phyloP scores from a whole-genome alignment of 2,113 vertebrate species.

The Cheilinus undulatus region DNA sequence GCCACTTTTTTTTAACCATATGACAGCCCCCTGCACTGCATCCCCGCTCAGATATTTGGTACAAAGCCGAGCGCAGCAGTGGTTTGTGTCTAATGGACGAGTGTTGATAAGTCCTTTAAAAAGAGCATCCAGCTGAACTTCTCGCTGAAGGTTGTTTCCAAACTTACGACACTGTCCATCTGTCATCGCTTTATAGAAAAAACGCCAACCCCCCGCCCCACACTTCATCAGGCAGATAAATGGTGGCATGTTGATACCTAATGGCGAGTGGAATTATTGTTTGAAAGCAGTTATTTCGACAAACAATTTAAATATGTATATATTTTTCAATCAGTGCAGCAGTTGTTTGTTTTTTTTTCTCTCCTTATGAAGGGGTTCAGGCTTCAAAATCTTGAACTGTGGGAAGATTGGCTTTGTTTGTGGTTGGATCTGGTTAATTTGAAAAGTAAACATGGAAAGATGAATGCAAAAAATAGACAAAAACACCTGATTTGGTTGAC shows the following conservation, averaged over 20 bases:
- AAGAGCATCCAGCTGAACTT: conserved; percentile 47
- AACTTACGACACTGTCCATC: conserved; percentile 53
- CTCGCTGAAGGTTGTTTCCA: conserved; percentile 54
- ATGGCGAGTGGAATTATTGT: conserved; percentile 52
- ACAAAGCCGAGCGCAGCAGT: conserved; percentile 56
- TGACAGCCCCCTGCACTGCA: conserved; percentile 61
- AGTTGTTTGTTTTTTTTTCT: conserved; percentile 31
- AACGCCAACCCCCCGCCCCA: not conserved
- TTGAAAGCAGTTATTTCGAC: conserved; percentile 47
- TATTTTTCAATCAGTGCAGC: conserved; percentile 20
- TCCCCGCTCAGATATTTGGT: conserved; percentile 50
- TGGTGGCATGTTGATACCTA: conserved; percentile 58
- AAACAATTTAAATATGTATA: conserved; percentile 13
- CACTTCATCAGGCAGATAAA: conserved; percentile 41
- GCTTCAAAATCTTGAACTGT: conserved; percentile 48
- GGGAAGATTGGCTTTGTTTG: conserved; percentile 45
- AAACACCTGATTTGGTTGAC: no score
- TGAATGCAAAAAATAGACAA: no score
- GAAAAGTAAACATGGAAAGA: not conserved
- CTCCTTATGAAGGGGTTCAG: no score
- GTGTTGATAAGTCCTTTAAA: conserved; percentile 57
- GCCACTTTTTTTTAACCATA: conserved; percentile 23
- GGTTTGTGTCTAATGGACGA: conserved; percentile 61
- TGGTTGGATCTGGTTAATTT: conserved; percentile 47
- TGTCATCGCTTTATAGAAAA: conserved; percentile 59